A percentile compares a stretch with the other conserved stretches of the same genome.
Evolutionary conservation across 2,113 vertebrate genomes (phyloP).

Genomic region (Myodes glareolus): DNA sequence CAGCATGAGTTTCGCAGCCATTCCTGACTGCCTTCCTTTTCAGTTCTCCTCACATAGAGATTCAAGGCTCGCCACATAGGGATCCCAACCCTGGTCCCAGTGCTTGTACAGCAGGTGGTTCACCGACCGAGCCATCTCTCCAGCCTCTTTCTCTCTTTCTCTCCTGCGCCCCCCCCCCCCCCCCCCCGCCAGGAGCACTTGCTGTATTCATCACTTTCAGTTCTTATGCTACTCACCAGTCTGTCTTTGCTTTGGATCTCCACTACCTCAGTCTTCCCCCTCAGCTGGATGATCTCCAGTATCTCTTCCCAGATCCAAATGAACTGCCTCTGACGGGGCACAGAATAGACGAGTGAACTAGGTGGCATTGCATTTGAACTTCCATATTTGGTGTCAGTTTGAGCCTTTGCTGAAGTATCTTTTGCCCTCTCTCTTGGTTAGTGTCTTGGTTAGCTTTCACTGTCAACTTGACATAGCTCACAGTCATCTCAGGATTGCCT

Average conservation of each 20-base stretch:
- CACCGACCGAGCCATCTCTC: too few species aligned
- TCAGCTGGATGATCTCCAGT: background rate
- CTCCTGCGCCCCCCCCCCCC: too few species aligned
- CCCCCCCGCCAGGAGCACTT: too few species aligned
- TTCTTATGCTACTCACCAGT: background rate
- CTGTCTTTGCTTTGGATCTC: background rate
- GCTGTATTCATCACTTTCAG: background rate
- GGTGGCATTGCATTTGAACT: background rate
- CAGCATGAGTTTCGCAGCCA: too few species aligned
- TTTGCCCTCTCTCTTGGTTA: conserved; percentile 17
- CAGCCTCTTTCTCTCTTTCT: background rate
- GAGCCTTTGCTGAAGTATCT: background rate
- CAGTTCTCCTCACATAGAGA: too few species aligned
- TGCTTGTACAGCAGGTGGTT: background rate
- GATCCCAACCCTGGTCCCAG: background rate
- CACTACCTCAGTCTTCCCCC: background rate
- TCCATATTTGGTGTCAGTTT: background rate
- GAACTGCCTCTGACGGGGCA: background rate
- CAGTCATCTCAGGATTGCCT: background rate
- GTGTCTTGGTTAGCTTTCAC: background rate
- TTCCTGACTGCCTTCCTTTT: background rate
- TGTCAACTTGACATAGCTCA: background rate
- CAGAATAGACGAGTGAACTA: background rate
- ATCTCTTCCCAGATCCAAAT: background rate
- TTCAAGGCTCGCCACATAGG: background rate